Evolutionary conservation across 2,113 vertebrate species (phyloP).

Genomic region (Dasyprocta punctata): DNA sequence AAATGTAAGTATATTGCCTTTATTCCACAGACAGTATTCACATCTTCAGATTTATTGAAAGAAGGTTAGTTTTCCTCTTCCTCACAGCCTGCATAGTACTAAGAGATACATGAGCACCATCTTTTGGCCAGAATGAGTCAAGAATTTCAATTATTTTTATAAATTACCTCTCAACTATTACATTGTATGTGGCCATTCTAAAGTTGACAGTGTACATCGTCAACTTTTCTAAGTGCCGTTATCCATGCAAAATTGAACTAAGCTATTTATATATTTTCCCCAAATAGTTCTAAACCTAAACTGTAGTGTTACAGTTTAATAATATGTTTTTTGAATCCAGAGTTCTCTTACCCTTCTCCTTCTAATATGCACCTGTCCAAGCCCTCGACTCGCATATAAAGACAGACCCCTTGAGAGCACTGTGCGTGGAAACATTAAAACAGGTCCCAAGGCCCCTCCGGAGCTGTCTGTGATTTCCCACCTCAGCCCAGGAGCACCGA

Average conservation of each 20-base stretch:
- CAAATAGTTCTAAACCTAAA: not conserved
- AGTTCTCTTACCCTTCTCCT: not conserved
- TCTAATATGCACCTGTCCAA: not conserved
- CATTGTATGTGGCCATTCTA: not conserved
- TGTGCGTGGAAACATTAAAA: fast-evolving
- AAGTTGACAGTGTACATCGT: not conserved
- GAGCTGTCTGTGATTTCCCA: not conserved
- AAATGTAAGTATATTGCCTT: slow-evolving; percentile 71
- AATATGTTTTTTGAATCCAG: not conserved
- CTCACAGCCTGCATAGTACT: not conserved
- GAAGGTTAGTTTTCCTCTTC: not conserved
- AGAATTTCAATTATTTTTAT: not conserved
- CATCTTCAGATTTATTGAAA: slow-evolving; percentile 12
- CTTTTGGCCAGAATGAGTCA: slow-evolving; percentile 79
- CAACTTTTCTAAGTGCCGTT: not conserved
- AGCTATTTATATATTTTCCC: not conserved
- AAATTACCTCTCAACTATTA: not conserved
- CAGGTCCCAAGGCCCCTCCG: not conserved
- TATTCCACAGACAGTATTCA: slow-evolving; percentile 51
- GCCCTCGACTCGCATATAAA: not conserved
- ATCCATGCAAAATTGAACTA: not conserved
- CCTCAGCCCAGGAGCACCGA: fast-evolving
- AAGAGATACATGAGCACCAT: slow-evolving; percentile 78
- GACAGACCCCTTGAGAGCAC: not conserved
- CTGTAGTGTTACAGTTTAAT: not conserved